These are phyloP conservation scores for Ptilodon capucinus DNA, from an alignment of 2,888 invertebrate species.

Conservation along the genomic window DNA sequence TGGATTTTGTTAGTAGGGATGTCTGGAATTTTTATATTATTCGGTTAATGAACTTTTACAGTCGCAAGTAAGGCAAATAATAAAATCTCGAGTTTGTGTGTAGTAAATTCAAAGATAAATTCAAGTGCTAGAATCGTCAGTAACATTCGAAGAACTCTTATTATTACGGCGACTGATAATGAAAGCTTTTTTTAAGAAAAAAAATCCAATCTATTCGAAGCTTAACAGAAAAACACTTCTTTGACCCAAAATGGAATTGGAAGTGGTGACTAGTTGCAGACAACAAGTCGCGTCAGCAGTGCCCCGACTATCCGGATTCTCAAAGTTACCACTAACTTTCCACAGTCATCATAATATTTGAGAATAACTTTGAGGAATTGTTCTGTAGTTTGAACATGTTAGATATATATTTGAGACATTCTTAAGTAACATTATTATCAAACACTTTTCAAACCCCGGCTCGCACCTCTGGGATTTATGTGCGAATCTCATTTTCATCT, in stretches of 20 bases:
- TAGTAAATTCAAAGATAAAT: background rate
- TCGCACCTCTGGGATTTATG: too few relatives aligned
- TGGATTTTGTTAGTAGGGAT: constrained; percentile 4
- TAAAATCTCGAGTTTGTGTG: background rate
- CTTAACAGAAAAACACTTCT: background rate
- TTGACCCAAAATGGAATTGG: background rate
- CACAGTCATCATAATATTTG: background rate
- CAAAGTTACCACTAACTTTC: background rate
- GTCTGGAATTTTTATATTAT: background rate
- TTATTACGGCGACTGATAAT: background rate
- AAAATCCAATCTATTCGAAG: background rate
- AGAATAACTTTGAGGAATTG: background rate
- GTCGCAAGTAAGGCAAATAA: background rate
- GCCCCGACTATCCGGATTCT: background rate
- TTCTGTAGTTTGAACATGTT: background rate
- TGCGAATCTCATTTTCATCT: too few relatives aligned
- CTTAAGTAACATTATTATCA: too few relatives aligned
- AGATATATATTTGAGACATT: too few relatives aligned
- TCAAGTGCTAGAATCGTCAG: background rate
- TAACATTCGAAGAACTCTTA: background rate
- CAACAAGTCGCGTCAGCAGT: background rate
- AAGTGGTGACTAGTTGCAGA: background rate
- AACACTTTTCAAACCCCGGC: too few relatives aligned
- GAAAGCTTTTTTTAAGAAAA: background rate
- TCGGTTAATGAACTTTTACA: background rate